Evolutionary conservation across 2,113 vertebrate species (phyloP), one percentile per base, ranked within the genome.

Genomic region (Corythornis vintsioides): DNA sequence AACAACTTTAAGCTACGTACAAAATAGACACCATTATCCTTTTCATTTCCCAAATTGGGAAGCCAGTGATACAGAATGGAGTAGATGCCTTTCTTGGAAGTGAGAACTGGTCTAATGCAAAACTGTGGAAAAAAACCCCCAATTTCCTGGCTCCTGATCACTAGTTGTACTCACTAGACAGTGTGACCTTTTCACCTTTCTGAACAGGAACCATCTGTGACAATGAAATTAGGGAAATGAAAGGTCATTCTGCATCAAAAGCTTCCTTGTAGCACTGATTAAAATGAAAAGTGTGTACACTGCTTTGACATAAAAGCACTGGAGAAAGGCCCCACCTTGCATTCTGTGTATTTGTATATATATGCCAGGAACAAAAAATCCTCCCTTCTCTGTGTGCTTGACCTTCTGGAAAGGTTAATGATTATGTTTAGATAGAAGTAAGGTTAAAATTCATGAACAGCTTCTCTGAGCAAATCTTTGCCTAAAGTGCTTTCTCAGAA

Each of bases 201-300:
- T 2, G 4, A 66, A 63, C 75, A 60, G 28, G 56, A 85, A 43
- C 56, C 26, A 66, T 17, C 18, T 59, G 56, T 80, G 71, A 43
- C 60, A 89, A 76, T 45, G 52, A 76, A 89, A 82, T 73, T 35
- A 82, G 38, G 47, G 71, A 90, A 96, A 91, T 40, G 25, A 87
- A 83, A 92, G 55, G 20, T 11, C 33, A 47, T 79, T 87, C 43
- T 80, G 33, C 13, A 73, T 53, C 50, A 82, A 56, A 86, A 57
- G 9, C 33, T 76, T 87, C 42, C 31, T 80, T 63, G 66, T 40
- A 92, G 84, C 78, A 70, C 33, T 21, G 15, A 91, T 15, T 88
- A 79, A 55, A 88, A 24, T 33, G 75, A 45, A 69, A 90, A 90
- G 63, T 7, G 8, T 2, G 31, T 42, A 29, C 61, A 50, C 18